phyloP scores from a whole-genome alignment of 2,113 vertebrate genomes.

The Bubalus kerabau region DNA sequence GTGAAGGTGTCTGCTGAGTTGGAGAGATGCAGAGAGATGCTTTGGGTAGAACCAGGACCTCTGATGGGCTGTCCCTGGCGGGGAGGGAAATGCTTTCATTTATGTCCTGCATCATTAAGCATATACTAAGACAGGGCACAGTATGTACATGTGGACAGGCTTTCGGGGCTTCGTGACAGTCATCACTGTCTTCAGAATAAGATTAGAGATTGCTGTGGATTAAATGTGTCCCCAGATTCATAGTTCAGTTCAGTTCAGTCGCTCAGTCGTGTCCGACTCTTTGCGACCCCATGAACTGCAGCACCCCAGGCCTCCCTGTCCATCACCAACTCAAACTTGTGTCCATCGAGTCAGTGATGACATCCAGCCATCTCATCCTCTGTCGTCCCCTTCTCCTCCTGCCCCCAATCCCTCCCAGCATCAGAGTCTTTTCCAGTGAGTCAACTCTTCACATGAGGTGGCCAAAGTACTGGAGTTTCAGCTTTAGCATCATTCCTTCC shows the following conservation, averaged over 20 bases:
- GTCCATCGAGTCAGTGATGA: rapidly evolving
- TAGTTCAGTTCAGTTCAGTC: too few species aligned
- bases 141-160: rapidly evolving
- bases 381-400: too few species aligned
- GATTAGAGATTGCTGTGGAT: not conserved
- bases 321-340: too few species aligned
- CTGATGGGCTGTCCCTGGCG: not conserved
- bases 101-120: not conserved
- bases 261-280: too few species aligned
- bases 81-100: rapidly evolving
- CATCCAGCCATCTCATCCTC: too few species aligned
- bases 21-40: not conserved
- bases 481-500: too few species aligned
- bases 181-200: not conserved
- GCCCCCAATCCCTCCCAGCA: too few species aligned
- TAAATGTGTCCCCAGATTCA: not conserved
- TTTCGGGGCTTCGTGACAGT: not conserved
- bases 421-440: too few species aligned
- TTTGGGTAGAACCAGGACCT: not conserved
- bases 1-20: rapidly evolving
- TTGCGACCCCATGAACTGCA: too few species aligned
- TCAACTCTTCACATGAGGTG: too few species aligned
- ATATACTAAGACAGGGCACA: not conserved
- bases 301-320: too few species aligned
- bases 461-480: too few species aligned